Evolutionary conservation across 30 jellyfish, hydroid and myxozoan species (phyloP), one percentile per base, ranked within the genome.

Genomic region (Cassiopea xamachana): DNA sequence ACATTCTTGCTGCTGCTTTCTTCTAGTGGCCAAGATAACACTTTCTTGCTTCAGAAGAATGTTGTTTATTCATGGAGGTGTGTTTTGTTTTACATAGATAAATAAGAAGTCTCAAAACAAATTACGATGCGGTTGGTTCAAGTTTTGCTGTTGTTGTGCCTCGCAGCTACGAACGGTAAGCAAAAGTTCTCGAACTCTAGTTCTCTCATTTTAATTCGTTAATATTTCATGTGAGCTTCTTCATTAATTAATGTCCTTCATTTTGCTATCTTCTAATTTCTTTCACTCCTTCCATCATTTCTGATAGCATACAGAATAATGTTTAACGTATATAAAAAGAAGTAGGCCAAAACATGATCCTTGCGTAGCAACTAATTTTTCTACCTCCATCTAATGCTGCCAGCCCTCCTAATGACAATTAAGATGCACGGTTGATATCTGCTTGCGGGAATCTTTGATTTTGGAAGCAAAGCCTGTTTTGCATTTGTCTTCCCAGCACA

Each of bases 121-220:
- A 9, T 82, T 46, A 47, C 74, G 55, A 86, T 86, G 93, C 84
- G 93, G 75, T 61, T 86, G 49, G 81, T 86, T 13, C 74, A 55
- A 9, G 13, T 59, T 86, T 60, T 75, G 46, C 55, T 86, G 87
- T 64, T 61, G 45, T 1, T 86, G 2, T 73, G 82, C 55, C 82
- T 86, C 79, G 50, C 88, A 1, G 58, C 76, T 2, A 47, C 93
- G 43, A 43, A 69, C 1, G 88, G 93, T 86, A 86, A 51, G 93
- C 68, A 48, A 12, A 14, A 3, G 12, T 10, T 3, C 64, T 27
- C 39, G 39, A 27, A 27, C 39, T 27, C 39, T 27, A 27, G 39
- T 27, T 27, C 39, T 27, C 39, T 27, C 0, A 27, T 27, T 27
- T 27, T 27, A 27, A 27, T 27, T 27, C 39, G 39, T 27, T 27